These are phyloP conservation scores for Agonum fuliginosum DNA, from an alignment of 2,888 invertebrate species.

Conservation along the genomic window DNA sequence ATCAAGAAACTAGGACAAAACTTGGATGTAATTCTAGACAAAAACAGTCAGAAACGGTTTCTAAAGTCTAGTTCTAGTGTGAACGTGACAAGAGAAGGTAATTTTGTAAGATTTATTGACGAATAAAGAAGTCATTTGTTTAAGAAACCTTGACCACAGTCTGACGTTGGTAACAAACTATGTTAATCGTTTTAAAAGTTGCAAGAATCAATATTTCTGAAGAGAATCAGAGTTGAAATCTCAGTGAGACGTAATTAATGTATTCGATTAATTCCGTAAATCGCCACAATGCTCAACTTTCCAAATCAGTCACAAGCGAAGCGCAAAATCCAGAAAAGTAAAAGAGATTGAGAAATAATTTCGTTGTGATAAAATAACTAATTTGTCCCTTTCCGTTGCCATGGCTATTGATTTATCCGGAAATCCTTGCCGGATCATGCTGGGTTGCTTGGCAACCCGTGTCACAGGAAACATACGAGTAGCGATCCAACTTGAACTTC, in stretches of 20 bases:
- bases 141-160: neutral
- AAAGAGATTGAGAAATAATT: conserved; percentile 32
- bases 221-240: neutral
- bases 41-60: no score
- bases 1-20: no score
- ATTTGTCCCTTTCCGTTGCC: neutral
- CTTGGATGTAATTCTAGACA: no score
- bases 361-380: neutral
- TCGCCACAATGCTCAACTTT: neutral
- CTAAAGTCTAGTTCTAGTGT: neutral
- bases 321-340: neutral
- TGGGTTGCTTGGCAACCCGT: conserved; percentile 16
- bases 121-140: conserved; percentile 51
- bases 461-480: conserved; percentile 26
- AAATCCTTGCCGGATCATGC: neutral
- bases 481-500: neutral
- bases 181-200: neutral
- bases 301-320: neutral
- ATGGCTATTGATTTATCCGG: conserved; percentile 16
- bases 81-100: conserved; percentile 25
- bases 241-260: conserved; percentile 22
- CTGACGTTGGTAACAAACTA: neutral
- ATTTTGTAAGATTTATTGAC: conserved; percentile 46
- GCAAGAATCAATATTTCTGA: neutral
- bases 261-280: conserved; percentile 19